Conservation (phyloP, 2,888 invertebrate species). For the Fragum sueziense region DNA sequence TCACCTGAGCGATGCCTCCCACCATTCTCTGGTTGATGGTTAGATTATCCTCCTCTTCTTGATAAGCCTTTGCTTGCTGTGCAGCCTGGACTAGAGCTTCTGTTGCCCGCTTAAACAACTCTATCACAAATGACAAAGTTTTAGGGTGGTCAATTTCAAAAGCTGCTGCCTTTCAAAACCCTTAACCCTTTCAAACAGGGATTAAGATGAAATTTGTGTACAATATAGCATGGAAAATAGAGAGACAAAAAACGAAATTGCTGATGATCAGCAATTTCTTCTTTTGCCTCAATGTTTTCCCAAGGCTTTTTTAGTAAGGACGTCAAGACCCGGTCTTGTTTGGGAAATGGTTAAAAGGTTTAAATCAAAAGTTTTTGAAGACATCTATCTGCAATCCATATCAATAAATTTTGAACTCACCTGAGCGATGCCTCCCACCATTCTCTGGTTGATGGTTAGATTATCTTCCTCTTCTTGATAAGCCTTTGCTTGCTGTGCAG, state of each 20-base stretch:
- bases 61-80: slow-evolving; percentile 94
- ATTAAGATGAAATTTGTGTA: background rate
- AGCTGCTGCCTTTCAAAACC: too few relatives aligned
- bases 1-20: slow-evolving; percentile 95
- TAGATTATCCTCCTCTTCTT: slow-evolving; percentile 91
- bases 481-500: slow-evolving; percentile 95
- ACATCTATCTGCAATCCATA: background rate
- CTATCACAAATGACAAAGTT: too few relatives aligned
- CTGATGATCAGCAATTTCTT: too few relatives aligned
- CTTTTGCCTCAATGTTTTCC: too few relatives aligned
- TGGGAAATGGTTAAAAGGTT: too few relatives aligned
- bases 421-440: slow-evolving; percentile 98
- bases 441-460: slow-evolving; percentile 93
- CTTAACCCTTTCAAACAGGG: too few relatives aligned
- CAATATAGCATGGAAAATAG: too few relatives aligned
- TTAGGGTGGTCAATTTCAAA: too few relatives aligned
- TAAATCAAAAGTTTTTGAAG: background rate
- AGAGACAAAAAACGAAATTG: too few relatives aligned
- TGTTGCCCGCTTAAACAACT: slow-evolving; percentile 98
- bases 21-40: slow-evolving; percentile 97
- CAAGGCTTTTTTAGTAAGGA: background rate
- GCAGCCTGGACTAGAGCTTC: slow-evolving; percentile 98
- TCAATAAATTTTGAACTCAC: slow-evolving; percentile 82
- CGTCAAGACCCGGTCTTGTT: too few relatives aligned
- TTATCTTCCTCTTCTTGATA: slow-evolving; percentile 92